Evolutionary conservation across 2,797 vertebrate genomes (phyloP), one percentile per base, ranked within the genome.

Genomic region (Tenualosa ilisha): DNA sequence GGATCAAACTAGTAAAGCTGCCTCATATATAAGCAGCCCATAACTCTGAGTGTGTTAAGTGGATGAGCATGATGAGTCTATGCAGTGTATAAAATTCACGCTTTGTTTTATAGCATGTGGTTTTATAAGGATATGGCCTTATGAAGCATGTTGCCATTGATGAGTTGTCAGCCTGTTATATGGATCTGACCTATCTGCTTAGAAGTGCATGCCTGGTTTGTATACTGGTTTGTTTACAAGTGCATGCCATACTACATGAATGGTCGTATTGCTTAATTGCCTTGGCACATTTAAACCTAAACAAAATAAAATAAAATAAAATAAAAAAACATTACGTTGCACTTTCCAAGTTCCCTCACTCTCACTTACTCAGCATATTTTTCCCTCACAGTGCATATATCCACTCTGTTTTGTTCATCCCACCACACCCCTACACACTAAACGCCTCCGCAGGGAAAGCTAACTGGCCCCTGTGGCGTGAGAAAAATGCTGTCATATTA

Each of bases 401-500:
- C 37, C 40, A n/a, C 46, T 49, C 31, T 31, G 11, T 13, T 1
- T 72, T 15, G 0, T 31, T 31, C 31, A 31, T 31, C 65, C 40
- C 15, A 1, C 50, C 11, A 51, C 50, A 72, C 17, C 37, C 40
- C 17, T 46, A 43, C 37, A 46, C 15, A 46, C 20, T 79, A 22
- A 46, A 63, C n/a, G 7, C 59, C 59, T 8, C n/a, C 4, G 31
- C 72, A 15, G 40, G 3, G 40, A 79, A 43, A 79, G 37, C 40
- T 40, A 46, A 6, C 37, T 0, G 2, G 40, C 40, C 72, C 72
- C 72, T 22, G 72, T 79, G 72, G 72, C 46, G 72, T 46, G 72
- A 79, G 72, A 79, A 79, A 79, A 43, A 79, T 79, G 40, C 37
- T 17, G 40, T 79, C 72, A 79, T 43, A 43, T 79, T 79, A 79